A percentile compares a stretch with the other conserved stretches of the same genome.
Conservation (phyloP, 2,797 vertebrate species). For the Danio tinwini region DNA sequence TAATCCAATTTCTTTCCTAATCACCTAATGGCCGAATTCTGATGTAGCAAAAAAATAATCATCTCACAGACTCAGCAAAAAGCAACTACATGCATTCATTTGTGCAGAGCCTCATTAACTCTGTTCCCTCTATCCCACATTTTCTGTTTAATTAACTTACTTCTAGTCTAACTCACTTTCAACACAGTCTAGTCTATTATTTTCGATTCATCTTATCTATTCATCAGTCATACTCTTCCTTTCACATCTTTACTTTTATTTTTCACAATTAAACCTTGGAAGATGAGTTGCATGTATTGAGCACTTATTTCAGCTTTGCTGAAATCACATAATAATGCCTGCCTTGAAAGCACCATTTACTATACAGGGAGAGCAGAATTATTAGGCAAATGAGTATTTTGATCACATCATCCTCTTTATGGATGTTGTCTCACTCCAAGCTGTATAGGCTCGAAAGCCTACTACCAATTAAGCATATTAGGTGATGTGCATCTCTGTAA, state of each 20-base stretch:
- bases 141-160: constrained; percentile 39
- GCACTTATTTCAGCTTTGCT: not conserved
- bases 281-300: not conserved
- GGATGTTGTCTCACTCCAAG: no score
- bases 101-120: constrained; percentile 31
- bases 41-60: constrained; percentile 14
- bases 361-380: no score
- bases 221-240: constrained; percentile 2
- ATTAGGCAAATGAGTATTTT: no score
- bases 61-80: constrained; percentile 24
- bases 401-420: no score
- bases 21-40: constrained; percentile 3
- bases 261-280: not conserved
- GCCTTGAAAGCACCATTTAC: not conserved
- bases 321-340: constrained; percentile 4
- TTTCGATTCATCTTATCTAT: constrained; percentile 22
- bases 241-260: not conserved
- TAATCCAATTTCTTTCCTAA: constrained; percentile 8
- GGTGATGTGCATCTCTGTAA: no score
- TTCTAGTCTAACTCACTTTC: constrained; percentile 29
- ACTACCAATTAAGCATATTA: no score
- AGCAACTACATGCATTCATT: constrained; percentile 17
- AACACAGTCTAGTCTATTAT: constrained; percentile 34
- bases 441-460: no score
- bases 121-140: constrained; percentile 32